phyloP scores from a whole-genome alignment of 2,888 invertebrate species.

The Pammene aurita region DNA sequence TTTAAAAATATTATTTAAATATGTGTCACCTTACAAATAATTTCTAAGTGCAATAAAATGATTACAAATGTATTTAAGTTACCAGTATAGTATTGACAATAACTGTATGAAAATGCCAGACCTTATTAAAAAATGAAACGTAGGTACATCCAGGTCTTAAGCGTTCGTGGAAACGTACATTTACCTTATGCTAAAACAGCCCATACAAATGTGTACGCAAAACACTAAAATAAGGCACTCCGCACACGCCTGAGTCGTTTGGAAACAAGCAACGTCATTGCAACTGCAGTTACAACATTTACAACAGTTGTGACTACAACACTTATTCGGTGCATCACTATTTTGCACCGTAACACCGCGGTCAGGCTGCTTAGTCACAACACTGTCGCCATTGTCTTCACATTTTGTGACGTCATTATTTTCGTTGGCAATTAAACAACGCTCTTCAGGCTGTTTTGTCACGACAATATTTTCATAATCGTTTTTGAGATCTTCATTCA shows the following conservation, averaged over 20 bases:
- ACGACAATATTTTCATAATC: neutral
- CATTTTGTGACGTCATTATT: neutral
- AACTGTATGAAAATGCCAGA: too few species aligned
- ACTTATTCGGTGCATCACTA: constrained; percentile 5
- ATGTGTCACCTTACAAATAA: too few species aligned
- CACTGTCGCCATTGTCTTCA: constrained; percentile 8
- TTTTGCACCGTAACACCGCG: neutral
- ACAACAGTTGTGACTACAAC: constrained; percentile 7
- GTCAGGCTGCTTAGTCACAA: constrained; percentile 22
- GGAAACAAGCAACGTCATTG: constrained; percentile 21
- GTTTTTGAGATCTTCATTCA: neutral
- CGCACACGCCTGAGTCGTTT: constrained; percentile 23
- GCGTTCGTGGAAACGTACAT: too few species aligned
- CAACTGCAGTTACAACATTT: constrained; percentile 14
- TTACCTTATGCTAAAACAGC: too few species aligned
- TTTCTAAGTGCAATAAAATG: too few species aligned
- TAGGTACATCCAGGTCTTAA: too few species aligned
- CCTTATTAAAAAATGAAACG: too few species aligned
- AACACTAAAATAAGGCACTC: constrained; percentile 19
- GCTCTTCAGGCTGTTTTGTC: neutral
- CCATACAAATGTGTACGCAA: constrained; percentile 16
- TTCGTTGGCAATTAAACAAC: neutral
- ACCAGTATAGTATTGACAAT: too few species aligned
- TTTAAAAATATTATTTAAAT: too few species aligned
- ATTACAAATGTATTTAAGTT: too few species aligned